These are phyloP conservation scores for Rissa tridactyla DNA, from an alignment of 2,113 vertebrate genomes.

Conservation along the genomic window DNA sequence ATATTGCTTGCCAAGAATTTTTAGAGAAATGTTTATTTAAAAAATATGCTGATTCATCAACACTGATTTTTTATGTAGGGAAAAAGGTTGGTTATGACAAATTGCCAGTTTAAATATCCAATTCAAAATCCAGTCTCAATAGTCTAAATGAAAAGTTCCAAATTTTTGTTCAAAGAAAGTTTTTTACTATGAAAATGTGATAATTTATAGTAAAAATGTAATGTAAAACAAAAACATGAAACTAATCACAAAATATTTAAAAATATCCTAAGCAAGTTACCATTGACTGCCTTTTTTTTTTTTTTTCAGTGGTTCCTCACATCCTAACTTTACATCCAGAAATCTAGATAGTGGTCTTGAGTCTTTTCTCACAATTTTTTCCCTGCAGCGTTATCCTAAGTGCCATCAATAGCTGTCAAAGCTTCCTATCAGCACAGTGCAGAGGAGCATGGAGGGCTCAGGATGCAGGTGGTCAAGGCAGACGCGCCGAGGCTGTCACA, in stretches of 20 bases:
- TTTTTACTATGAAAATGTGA: background rate
- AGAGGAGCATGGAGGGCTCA: background rate
- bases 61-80: background rate
- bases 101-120: background rate
- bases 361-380: background rate
- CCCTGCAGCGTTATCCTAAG: background rate
- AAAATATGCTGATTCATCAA: constrained; percentile 25
- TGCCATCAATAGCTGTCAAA: background rate
- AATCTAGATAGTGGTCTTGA: background rate
- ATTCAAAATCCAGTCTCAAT: background rate
- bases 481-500: background rate
- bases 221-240: fast-evolving
- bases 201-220: background rate
- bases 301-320: background rate
- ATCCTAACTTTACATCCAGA: background rate
- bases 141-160: background rate
- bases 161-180: background rate
- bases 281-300: background rate
- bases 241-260: background rate
- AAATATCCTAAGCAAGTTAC: background rate
- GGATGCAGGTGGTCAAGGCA: fast-evolving
- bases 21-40: background rate
- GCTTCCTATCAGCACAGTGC: background rate
- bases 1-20: background rate
- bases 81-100: background rate